Base-by-base conservation (phyloP, 2,797 vertebrate species). In the Brachyalestes nurse region DNA sequence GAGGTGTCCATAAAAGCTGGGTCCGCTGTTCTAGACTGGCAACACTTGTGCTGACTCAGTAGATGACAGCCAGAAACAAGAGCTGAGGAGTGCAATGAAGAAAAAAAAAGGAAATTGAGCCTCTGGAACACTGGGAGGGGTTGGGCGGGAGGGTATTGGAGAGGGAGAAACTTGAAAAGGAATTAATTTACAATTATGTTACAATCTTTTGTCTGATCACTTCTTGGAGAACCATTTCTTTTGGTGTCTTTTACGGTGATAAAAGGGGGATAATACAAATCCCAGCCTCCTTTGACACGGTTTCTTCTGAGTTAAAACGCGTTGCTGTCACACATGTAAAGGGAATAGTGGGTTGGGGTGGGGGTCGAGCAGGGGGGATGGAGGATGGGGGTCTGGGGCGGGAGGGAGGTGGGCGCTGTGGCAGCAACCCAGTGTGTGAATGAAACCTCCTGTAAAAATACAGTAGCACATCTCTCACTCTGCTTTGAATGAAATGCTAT, bases 181-280 rank as follows among this genome's bases (percentile, higher is more conserved):
- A 71, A 85, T 71, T 72, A 75, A 62, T 77, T 85, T 80, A 75
- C 13, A 21, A 78, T 78, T 85, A 79, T 16, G 12, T 34, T 61
- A 61, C 62, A 65, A 53, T 83, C 82, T 79, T 78, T 78, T 25
- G 51, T 81, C 78, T 49, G 49, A 72, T 67, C 66, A 16, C 67
- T 65, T 42, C 19, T 66, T 77, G 19, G 38, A 55, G 55, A 77
- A 70, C 23, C 38, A n/a, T 82, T 80, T 79, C 74, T 82, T 58
- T 70, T 65, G 60, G 62, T 78, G 75, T 75, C 53, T 62, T 77
- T 79, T 66, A 28, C 8, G 28, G 64, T 83, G 79, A 83, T 82
- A 72, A 75, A 77, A 25, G 51, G 61, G 28, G 51, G 67, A 77
- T 82, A 70, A 82, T 58, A 76, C 53, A 65, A 77, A 75, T 81